A percentile compares a stretch with the other conserved stretches of the same genome.
Conservation (phyloP, 1,140 invertebrate species). For the Eubasilissa regina region DNA sequence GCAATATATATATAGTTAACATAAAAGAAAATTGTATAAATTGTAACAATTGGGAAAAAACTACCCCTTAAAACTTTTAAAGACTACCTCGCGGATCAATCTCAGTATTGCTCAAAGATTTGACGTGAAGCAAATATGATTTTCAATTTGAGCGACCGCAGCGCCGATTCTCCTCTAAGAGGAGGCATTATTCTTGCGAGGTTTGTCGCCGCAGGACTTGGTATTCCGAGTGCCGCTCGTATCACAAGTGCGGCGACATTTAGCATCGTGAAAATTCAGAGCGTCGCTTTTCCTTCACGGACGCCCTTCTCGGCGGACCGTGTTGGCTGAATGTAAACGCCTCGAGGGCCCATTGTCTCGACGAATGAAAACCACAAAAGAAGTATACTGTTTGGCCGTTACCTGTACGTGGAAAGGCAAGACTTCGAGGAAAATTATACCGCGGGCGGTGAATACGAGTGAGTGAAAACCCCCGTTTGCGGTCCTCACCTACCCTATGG, state of each 20-base stretch:
- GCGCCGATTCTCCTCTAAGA: too few species aligned
- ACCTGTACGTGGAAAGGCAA: slow-evolving; percentile 32
- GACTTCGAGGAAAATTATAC: slow-evolving; percentile 3
- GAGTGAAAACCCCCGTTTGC: too few species aligned
- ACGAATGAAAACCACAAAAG: slow-evolving; percentile 33
- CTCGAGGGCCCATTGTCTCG: slow-evolving; percentile 40
- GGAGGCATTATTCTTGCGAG: too few species aligned
- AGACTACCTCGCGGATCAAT: too few species aligned
- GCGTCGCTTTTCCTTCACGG: slow-evolving; percentile 33
- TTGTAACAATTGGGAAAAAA: too few species aligned
- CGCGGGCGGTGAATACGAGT: background rate
- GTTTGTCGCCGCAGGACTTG: slow-evolving; percentile 13
- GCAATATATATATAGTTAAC: too few species aligned
- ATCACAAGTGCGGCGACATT: slow-evolving; percentile 17
- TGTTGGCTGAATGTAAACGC: slow-evolving; percentile 46
- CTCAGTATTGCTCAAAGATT: too few species aligned
- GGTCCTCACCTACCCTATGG: too few species aligned
- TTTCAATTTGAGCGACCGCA: slow-evolving; percentile 11
- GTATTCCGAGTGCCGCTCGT: background rate
- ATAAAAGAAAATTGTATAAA: too few species aligned
- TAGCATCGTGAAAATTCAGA: slow-evolving; percentile 42
- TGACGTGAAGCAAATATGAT: background rate
- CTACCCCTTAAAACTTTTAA: too few species aligned
- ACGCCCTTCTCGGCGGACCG: slow-evolving; percentile 35
- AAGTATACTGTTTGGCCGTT: slow-evolving; percentile 33